Evolutionary conservation across 2,888 invertebrate species (phyloP), one percentile per base, ranked within the genome.

Genomic region (Ormyrus nitidulus): DNA sequence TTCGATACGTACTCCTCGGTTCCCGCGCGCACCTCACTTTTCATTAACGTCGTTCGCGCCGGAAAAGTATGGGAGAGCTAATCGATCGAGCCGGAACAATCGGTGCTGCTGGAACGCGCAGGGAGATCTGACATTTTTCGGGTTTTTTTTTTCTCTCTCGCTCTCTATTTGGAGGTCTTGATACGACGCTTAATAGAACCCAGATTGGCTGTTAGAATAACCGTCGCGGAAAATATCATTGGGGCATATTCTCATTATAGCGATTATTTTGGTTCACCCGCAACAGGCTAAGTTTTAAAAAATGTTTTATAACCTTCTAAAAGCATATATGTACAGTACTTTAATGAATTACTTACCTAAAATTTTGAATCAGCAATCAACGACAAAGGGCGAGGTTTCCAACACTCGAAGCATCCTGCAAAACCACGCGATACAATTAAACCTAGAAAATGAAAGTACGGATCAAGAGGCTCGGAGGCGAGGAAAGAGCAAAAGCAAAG

Each of bases 401-500:
- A 11, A 6, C 51, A 11, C 11, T 4, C 51, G 1, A 59, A n/a
- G 9, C 19, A 7, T 34, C 7, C 6, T 44, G 46, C 0, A 70
- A 56, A 48, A 58, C 6, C 59, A 59, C 51, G 44, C 46, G 69
- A 71, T 6, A 19, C 62, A 54, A 64, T 6, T 13, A 65, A 62
- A 79, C 1, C 34, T 34, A 78, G 48, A 71, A 46, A 71, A 62
- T 54, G 53, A 80, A 77, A 56, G 13, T 72, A 75, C 66, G 13
- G 68, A 34, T 34, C 34, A 34, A 34, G 34, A 34, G 4, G 34
- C 34, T 3, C 3, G 34, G 34, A 34, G 34, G 34, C 34, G 34
- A 34, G 34, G 34, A 34, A 34, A 34, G 3, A 34, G 34, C 34
- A 34, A 34, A 59, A 73, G 69, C 11, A 44, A 48, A 71, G 72